Conservation (phyloP, 2,888 invertebrate species). For the Arctia plantaginis region DNA sequence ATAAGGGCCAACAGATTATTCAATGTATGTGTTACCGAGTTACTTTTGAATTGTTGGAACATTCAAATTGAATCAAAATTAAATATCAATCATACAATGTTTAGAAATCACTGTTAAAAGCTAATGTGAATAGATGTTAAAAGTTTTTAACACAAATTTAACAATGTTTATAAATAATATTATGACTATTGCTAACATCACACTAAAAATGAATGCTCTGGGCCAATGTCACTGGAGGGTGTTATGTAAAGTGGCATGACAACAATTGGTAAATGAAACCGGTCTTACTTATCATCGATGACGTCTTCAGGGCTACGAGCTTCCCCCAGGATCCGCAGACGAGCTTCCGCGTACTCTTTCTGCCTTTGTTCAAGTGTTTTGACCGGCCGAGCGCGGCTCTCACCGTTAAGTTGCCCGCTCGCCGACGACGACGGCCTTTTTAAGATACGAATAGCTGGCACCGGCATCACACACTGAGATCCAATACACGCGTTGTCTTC, state of each 20-base stretch:
- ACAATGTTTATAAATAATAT: conserved; percentile 15
- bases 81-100: background rate
- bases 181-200: conserved; percentile 8
- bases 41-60: background rate
- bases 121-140: too few relatives aligned
- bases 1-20: background rate
- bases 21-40: background rate
- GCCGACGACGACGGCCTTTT: conserved; percentile 88
- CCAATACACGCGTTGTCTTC: conserved; percentile 93
- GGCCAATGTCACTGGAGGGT: conserved; percentile 18
- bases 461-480: conserved; percentile 88
- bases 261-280: conserved; percentile 40
- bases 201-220: background rate
- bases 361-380: conserved; percentile 96
- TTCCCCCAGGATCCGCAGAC: conserved; percentile 95
- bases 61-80: background rate
- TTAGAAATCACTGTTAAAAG: too few relatives aligned
- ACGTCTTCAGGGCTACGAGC: conserved; percentile 93
- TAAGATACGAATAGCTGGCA: conserved; percentile 94
- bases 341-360: conserved; percentile 97
- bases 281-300: conserved; percentile 87
- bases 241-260: conserved; percentile 52
- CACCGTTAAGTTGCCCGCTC: conserved; percentile 88
- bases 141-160: background rate
- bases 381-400: conserved; percentile 88